Conservation (phyloP, 1,140 invertebrate species). For the Helicoverpa armigera region DNA sequence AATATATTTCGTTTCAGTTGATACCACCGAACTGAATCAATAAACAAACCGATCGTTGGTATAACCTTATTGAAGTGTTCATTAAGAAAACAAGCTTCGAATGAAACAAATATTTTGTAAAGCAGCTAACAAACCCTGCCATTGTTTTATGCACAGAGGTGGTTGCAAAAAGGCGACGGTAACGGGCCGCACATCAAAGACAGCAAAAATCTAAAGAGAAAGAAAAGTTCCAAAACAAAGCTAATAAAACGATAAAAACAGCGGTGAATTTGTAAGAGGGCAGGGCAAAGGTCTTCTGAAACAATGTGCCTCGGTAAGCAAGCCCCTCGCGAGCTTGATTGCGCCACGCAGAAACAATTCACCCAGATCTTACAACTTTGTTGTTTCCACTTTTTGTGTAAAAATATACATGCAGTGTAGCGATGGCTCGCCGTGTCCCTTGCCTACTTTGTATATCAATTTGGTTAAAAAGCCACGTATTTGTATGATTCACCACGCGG, state of each 20-base stretch:
- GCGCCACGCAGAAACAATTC: conserved; percentile 59
- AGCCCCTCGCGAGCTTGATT: conserved; percentile 61
- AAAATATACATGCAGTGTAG: conserved; percentile 36
- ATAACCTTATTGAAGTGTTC: conserved; percentile 12
- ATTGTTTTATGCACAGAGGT: conserved; percentile 39
- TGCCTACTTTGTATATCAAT: conserved; percentile 10
- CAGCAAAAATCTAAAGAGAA: conserved; percentile 66
- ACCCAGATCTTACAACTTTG: conserved; percentile 48
- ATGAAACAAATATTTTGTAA: conserved; percentile 9
- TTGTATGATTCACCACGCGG: not conserved
- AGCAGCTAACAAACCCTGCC: conserved; percentile 6
- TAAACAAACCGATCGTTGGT: conserved; percentile 12
- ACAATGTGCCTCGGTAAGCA: conserved; percentile 65
- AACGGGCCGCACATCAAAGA: conserved; percentile 69
- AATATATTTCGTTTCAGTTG: not conserved
- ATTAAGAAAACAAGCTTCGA: conserved; percentile 19
- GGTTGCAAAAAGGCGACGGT: conserved; percentile 34
- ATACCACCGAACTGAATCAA: not conserved
- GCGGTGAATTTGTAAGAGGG: conserved; percentile 70
- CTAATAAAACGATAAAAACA: conserved; percentile 79
- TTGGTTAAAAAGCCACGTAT: not conserved
- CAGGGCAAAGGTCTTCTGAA: conserved; percentile 68
- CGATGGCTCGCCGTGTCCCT: not conserved
- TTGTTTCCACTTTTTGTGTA: conserved; percentile 39
- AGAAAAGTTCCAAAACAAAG: conserved; percentile 76